Conservation (phyloP, 1,140 invertebrate species). For the Zaprionus taronus region DNA sequence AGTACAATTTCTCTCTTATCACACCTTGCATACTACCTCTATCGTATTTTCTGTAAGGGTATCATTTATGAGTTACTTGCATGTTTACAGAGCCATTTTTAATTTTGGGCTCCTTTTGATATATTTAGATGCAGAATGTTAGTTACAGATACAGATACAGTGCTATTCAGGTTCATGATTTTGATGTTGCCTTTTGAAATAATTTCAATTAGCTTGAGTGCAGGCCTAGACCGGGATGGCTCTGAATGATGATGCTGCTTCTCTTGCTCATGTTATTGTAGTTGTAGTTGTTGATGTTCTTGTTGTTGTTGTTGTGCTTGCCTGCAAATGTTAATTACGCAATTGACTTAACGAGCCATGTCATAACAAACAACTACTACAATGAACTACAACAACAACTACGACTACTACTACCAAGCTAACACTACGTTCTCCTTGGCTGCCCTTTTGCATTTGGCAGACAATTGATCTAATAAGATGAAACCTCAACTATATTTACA, state of each 20-base stretch:
- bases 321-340: conserved; percentile 73
- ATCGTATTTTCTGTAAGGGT: neutral
- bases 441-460: conserved; percentile 13
- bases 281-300: neutral
- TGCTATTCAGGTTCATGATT: conserved; percentile 11
- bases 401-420: neutral
- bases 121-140: neutral
- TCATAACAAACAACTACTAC: conserved; percentile 30
- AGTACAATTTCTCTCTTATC: no score
- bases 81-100: neutral
- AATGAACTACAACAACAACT: conserved; percentile 23
- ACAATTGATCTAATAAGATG: neutral
- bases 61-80: neutral
- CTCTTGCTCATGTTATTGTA: neutral
- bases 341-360: conserved; percentile 71
- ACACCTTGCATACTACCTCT: no score
- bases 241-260: neutral
- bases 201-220: conserved; percentile 54
- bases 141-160: conserved; percentile 9
- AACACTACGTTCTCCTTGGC: neutral
- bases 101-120: neutral
- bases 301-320: conserved; percentile 19
- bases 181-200: conserved; percentile 25
- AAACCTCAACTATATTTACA: neutral
- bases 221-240: neutral